A percentile compares a stretch with the other conserved stretches of the same genome.
Evolutionary conservation across 2,888 invertebrate species (phyloP).

Genomic region (Ommatoiulus sabulosus): DNA sequence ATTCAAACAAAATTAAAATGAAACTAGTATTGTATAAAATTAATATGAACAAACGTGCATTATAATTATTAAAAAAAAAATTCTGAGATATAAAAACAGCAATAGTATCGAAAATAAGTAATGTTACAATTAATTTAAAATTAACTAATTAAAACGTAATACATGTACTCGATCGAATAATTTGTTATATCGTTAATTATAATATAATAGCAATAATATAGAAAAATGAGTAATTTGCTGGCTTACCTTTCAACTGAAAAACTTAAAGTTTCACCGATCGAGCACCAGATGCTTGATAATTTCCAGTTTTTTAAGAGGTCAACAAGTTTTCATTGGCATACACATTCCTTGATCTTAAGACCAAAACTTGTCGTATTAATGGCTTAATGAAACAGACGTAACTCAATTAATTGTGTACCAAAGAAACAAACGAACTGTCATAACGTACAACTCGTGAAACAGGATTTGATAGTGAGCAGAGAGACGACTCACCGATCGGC

Average conservation of each 20-base stretch:
- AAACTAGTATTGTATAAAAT: no score
- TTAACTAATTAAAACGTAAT: no score
- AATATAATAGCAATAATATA: no score
- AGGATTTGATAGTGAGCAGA: background rate
- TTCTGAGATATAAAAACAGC: no score
- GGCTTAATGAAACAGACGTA: background rate
- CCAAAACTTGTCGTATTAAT: constrained; percentile 12
- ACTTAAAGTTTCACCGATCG: background rate
- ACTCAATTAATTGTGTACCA: no score
- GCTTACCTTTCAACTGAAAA: background rate
- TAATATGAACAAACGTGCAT: no score
- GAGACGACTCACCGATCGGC: background rate
- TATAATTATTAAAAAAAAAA: no score
- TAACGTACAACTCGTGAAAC: background rate
- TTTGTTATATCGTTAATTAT: no score
- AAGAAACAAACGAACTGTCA: background rate
- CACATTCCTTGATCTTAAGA: background rate
- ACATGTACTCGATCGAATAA: no score
- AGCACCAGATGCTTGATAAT: background rate
- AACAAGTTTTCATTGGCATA: background rate
- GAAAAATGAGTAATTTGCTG: background rate
- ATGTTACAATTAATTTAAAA: no score
- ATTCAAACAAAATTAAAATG: no score
- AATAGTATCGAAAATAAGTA: no score
- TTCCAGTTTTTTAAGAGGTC: background rate